Base-by-base conservation (phyloP, 2,113 vertebrate species). In the Thamnophis sirtalis region DNA sequence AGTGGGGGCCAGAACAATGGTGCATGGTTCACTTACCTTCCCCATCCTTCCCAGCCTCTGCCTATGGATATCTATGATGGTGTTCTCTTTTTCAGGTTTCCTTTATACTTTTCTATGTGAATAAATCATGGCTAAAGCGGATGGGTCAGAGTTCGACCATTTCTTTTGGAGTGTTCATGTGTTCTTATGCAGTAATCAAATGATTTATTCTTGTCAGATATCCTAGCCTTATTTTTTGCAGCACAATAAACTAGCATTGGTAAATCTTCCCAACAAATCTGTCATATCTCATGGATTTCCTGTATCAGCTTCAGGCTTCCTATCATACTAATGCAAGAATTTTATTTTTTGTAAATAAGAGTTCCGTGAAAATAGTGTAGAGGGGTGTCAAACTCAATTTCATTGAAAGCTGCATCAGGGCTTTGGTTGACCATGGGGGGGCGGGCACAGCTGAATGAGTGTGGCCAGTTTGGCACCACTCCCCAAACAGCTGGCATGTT, bases 61-160 rank as follows among this genome's bases (percentile, higher is more conserved):
- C 15, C 68, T 80, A 38, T 33, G 73, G 73, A 21, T 21, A 43
- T 38, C 73, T 43, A 9, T 43, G 73, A 80, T 80, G n/a, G 73
- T 9, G 3, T 24, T 73, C 51, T 0, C 8, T 80, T 89, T 5
- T 28, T 95, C 85, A 87, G 91, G n/a, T 94, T 92, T 94, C 50
- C 22, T 60, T 92, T 73, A 89, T 87, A 33, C 38, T 60, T 93
- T 91, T 89, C 5, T 91, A 43, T 88, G 22, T 55, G 33, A 19
- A 56, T 84, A 92, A 94, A 95, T 95, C 58, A 26, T 21, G n/a
- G 89, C 33, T 86, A 90, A 53, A 93, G 86, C 54, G 38, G 94
- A 21, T 96, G 86, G 87, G 84, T 84, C 33, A 56, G 89, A 94
- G 21, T 28, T 7, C 38, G 93, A 88, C 33, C n/a, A 80, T 38